phyloP scores from a whole-genome alignment of 2,113 vertebrate species.

The Daubentonia madagascariensis region DNA sequence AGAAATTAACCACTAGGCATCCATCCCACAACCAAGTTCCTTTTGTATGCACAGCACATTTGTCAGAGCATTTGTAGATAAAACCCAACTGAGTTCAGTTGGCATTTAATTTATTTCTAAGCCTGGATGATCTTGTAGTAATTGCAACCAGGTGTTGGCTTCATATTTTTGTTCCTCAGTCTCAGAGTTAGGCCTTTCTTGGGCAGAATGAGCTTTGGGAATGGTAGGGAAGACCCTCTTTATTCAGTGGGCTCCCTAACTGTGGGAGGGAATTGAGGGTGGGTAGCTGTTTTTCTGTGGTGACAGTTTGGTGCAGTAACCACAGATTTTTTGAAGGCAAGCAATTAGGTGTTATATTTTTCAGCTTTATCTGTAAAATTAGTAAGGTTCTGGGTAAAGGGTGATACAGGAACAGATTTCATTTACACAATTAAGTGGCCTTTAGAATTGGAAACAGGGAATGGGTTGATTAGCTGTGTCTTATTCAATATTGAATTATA shows the following conservation, averaged over 20 bases:
- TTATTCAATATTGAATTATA: neutral
- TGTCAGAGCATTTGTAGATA: neutral
- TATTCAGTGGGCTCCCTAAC: neutral
- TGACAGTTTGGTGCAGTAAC: neutral
- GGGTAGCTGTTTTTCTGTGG: neutral
- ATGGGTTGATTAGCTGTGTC: neutral
- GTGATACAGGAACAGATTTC: neutral
- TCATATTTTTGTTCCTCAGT: neutral
- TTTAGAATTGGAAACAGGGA: neutral
- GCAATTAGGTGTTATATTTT: neutral
- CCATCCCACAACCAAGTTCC: neutral
- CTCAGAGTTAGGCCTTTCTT: neutral
- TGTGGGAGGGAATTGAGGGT: neutral
- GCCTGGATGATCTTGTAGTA: neutral
- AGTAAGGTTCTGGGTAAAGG: neutral
- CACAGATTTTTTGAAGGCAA: neutral
- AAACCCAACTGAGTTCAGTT: neutral
- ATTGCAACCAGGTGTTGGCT: neutral
- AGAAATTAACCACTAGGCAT: neutral
- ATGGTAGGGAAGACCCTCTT: neutral
- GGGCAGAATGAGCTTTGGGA: neutral
- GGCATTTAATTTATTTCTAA: neutral
- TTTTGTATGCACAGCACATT: neutral
- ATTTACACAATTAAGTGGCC: neutral
- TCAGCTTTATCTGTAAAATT: neutral